phyloP scores from a whole-genome alignment of 2,888 invertebrate genomes.

The Pediacus dermestoides region DNA sequence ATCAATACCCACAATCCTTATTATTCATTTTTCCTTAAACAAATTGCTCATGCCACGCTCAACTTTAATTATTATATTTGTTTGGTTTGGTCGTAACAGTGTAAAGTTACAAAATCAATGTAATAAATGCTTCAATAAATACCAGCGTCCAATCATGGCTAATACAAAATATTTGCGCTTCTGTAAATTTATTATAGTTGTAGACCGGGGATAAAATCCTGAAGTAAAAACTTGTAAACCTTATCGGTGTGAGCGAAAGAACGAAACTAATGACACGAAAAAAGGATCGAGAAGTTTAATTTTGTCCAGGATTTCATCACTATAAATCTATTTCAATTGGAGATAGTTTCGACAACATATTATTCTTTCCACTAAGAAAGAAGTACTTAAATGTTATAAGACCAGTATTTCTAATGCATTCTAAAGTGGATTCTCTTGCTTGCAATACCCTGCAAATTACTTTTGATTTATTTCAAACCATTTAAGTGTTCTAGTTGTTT shows the following conservation, averaged over 20 bases:
- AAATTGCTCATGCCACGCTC: too few species aligned
- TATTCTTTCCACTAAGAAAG: slow-evolving; percentile 28
- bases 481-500: too few species aligned
- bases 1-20: too few species aligned
- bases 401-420: slow-evolving; percentile 3
- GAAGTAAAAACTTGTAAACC: slow-evolving; percentile 26
- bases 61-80: too few species aligned
- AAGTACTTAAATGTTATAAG: slow-evolving; percentile 7
- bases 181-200: slow-evolving; percentile 25
- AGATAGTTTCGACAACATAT: slow-evolving; percentile 41
- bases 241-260: slow-evolving; percentile 30
- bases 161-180: slow-evolving; percentile 29
- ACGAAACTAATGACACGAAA: slow-evolving; percentile 33
- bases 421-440: too few species aligned
- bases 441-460: too few species aligned
- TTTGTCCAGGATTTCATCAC: slow-evolving; percentile 48
- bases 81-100: too few species aligned
- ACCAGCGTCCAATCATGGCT: slow-evolving; percentile 23
- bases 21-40: too few species aligned
- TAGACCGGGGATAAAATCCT: slow-evolving; percentile 20
- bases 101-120: slow-evolving; percentile 21
- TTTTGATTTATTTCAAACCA: too few species aligned
- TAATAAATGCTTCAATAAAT: slow-evolving; percentile 25
- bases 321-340: slow-evolving; percentile 47
- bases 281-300: slow-evolving; percentile 45